Conservation (phyloP, 1,140 invertebrate species). For the Drosophila sulfurigaster region DNA sequence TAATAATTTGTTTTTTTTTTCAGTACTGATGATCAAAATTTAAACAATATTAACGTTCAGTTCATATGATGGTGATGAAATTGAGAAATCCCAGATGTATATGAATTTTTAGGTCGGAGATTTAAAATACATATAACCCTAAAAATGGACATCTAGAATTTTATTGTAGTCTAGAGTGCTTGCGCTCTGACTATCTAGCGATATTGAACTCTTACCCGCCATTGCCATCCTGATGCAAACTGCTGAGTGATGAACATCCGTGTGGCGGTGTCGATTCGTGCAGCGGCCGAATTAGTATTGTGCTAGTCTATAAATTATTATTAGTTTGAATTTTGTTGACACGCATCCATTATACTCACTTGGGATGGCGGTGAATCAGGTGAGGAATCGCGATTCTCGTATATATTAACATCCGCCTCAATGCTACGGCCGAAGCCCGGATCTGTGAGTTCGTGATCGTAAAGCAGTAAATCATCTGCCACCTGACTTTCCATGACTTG, state of each 20-base stretch:
- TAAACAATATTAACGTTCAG: too few species aligned
- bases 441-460: constrained; percentile 61
- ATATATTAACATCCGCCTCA: constrained; percentile 81
- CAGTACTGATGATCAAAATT: too few species aligned
- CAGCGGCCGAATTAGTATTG: constrained; percentile 81
- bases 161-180: too few species aligned
- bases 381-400: constrained; percentile 77
- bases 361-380: constrained; percentile 84
- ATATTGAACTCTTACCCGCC: constrained; percentile 57
- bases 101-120: too few species aligned
- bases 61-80: too few species aligned
- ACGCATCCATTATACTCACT: constrained; percentile 38
- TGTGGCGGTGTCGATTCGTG: constrained; percentile 80
- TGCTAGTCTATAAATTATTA: constrained; percentile 71
- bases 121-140: too few species aligned
- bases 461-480: constrained; percentile 75
- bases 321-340: not conserved
- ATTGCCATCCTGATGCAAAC: constrained; percentile 75
- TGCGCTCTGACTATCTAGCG: too few species aligned
- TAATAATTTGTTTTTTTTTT: too few species aligned
- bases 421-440: constrained; percentile 61
- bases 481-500: constrained; percentile 81
- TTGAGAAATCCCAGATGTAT: too few species aligned
- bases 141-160: too few species aligned
- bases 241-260: constrained; percentile 72